Evolutionary conservation across 2,888 invertebrate genomes (phyloP), one percentile per base, ranked within the genome.

Genomic region (Mycalesis mineus): DNA sequence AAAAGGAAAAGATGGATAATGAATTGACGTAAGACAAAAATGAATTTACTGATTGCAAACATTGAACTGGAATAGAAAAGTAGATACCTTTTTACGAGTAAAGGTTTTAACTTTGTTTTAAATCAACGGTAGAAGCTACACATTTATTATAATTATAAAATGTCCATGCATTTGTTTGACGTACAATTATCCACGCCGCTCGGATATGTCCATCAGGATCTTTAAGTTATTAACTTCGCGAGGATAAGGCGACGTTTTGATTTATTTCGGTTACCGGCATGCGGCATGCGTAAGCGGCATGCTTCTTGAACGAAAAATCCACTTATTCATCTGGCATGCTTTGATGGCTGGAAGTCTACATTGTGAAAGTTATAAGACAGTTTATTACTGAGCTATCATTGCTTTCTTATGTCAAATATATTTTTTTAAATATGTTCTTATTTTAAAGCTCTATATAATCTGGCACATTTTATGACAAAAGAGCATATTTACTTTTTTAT

Each of bases 111-210:
- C 6, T 40, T 7, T 40, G 15, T 8, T 29, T 14, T 7, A 37
- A 48, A 41, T 48, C 48, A 48, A 39, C 37, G 36, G 57, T 49
- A 28, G 22, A n/a, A 11, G 49, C 37, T 47, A 8, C 31, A 31
- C 15, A 15, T 15, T 47, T 47, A 15, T 33, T 15, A 47, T 15
- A 15, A 14, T 47, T 47, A 15, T 33, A 47, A 15, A 47, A 49
- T 57, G 37, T 14, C 9, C 22, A 17, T 39, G 57, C 40, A 48
- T 60, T 40, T 74, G 68, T 74, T 74, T 73, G 73, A 72, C 72
- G 58, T 63, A 60, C 63, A 68, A 72, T 73, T 72, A 66, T 64
- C 45, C 62, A 68, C 71, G 74, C 65, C 45, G 54, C 55, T 52
- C 61, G 62, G 65, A 65, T 61, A 63, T 56, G 68, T 68, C 69